Conservation (phyloP, 2,113 vertebrate genomes). For the Verasper variegatus region DNA sequence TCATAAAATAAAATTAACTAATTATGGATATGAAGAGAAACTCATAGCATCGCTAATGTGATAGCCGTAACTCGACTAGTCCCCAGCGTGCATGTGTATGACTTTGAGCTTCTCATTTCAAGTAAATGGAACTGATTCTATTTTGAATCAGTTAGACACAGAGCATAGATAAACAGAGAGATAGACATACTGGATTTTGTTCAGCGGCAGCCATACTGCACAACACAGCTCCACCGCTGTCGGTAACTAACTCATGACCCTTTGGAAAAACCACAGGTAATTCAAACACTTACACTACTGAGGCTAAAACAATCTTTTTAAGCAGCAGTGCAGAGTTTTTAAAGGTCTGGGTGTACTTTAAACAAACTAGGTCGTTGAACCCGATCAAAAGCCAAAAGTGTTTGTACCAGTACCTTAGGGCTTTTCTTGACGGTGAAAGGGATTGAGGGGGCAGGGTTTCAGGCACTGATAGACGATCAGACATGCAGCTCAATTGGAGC, state of each 20-base stretch:
- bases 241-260: not conserved
- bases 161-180: not conserved
- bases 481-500: not conserved
- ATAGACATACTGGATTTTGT: not conserved
- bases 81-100: not conserved
- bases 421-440: not conserved
- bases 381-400: not conserved
- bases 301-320: not conserved
- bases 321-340: not conserved
- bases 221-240: not conserved
- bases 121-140: slow-evolving; percentile 4
- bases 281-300: not conserved
- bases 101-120: not conserved
- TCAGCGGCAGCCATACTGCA: not conserved
- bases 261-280: not conserved
- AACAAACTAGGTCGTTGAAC: not conserved
- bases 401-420: not conserved
- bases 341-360: not conserved
- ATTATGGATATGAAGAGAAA: slow-evolving; percentile 4
- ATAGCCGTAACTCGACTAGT: slow-evolving; percentile 4
- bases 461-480: not conserved
- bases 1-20: slow-evolving; percentile 31
- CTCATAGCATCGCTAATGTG: not conserved
- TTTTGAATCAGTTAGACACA: not conserved
- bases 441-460: not conserved